Base-by-base conservation (phyloP, 2,797 vertebrate species). In the Sebastes iracundus region DNA sequence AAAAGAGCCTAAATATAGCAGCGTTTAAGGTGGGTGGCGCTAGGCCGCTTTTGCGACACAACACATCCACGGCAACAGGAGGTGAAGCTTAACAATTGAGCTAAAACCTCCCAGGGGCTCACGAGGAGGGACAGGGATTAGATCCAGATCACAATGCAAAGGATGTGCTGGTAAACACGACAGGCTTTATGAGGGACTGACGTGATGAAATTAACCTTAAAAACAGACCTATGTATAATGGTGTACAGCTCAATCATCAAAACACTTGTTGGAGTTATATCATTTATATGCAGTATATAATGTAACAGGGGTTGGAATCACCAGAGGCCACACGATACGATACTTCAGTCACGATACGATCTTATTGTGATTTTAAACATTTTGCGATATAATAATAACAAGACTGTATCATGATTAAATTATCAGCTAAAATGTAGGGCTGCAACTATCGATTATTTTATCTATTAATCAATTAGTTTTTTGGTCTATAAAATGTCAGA, bases 1-100 rank as follows among this genome's bases (percentile, higher is more conserved):
- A 95, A 94, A 89, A 86, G 80, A 78, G 82, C 52, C 94, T 95
- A 95, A 93, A 95, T 95, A 95, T 96, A 96, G 95, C 89, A 84
- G 78, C 81, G 35, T 78, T 73, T 62, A 80, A 84, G 84, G 90
- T 82, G 84, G 86, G 88, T 63, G 80, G 83, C 23, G 75, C 73
- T 52, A 3, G 77, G 83, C 75, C 65, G 71, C 77, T 65, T 62
- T 46, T 67, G 68, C 38, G 14, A 78, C 77, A 84, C 76, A 75
- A 70, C 66, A 75, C 83, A 73, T 81, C 75, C 81, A 68, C 81
- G 74, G 85, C 91, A 91, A 91, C 92, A 87, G 84, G 83, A 87
- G 90, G 76, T 73, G 89, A 86, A 68, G 79, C 87, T 90, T 80
- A 88, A 72, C 80, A 82, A 82, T 53, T 2, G 38, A 53, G 73